Evolutionary conservation across 1,140 invertebrate species (phyloP), one percentile per base, ranked within the genome.

Genomic region (Centruroides sculpturatus): DNA sequence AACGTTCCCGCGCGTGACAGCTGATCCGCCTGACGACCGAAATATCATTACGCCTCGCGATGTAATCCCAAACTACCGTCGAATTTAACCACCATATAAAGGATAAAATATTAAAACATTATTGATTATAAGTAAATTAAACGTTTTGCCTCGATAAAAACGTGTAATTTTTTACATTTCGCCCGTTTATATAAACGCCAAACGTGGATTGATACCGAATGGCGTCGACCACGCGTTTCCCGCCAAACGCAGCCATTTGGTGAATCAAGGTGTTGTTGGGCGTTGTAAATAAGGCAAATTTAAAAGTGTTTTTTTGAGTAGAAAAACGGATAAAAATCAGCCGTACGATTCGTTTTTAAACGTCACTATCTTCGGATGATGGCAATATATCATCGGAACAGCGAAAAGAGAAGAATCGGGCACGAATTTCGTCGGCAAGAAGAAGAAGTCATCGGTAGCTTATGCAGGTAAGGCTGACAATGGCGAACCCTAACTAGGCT

Each of bases 371-470:
- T 46, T 47, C 59, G 13, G 47, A 71, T 64, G 59, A 73, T 73
- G 72, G 66, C 72, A 35, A 63, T 71, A 62, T 66, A 72, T 56
- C 64, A 66, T 61, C 68, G 68, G 56, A 69, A 66, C 62, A 67
- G 69, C 59, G 71, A 72, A 51, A 73, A 72, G 65, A 61, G 70
- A 60, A 64, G 68, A 36, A 64, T 72, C 46, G 13, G 50, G 10
- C 70, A 72, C 12, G 73, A 74, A 58, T 68, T 73, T 63, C 69
- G 69, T 41, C 67, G 69, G 23, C 71, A 73, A 66, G 73, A 75
- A 60, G 68, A 73, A 57, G 73, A 75, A 66, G 73, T 73, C 58
- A 71, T 74, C 51, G 70, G 71, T 41, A 70, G 70, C 57, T 68
- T 73, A 55, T 73, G 71, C 69, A 72, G 73, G 73, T 75, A 70